phyloP scores from a whole-genome alignment of 2,113 vertebrate genomes.

The Corythaeola cristata region DNA sequence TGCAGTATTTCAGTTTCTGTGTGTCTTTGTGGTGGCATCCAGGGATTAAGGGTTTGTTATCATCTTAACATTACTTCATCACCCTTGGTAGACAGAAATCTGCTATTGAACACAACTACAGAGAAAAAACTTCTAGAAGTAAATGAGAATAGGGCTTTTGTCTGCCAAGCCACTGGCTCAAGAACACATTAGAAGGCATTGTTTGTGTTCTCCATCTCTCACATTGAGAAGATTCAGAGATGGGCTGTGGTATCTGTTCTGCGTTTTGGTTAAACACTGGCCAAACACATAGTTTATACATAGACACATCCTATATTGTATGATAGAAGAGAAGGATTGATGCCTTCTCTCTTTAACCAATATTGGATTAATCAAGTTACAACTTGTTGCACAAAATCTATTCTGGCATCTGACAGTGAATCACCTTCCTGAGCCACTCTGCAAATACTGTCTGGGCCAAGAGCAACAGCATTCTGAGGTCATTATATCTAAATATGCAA shows the following conservation, averaged over 20 bases:
- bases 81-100: neutral
- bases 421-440: neutral
- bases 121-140: neutral
- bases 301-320: neutral
- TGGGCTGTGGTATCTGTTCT: neutral
- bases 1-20: neutral
- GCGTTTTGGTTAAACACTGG: neutral
- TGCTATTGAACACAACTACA: neutral
- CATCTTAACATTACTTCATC: neutral
- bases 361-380: neutral
- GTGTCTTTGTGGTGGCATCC: neutral
- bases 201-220: neutral
- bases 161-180: neutral
- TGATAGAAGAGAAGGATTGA: too few relatives aligned
- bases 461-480: neutral
- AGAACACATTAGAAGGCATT: neutral
- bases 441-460: neutral
- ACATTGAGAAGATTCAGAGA: neutral
- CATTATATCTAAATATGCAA: neutral
- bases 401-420: neutral
- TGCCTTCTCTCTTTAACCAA: neutral
- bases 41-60: neutral
- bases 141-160: neutral
- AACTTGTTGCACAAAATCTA: neutral
- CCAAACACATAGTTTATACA: neutral